Conservation (phyloP, 2,888 invertebrate species). For the Epinotia nisella region DNA sequence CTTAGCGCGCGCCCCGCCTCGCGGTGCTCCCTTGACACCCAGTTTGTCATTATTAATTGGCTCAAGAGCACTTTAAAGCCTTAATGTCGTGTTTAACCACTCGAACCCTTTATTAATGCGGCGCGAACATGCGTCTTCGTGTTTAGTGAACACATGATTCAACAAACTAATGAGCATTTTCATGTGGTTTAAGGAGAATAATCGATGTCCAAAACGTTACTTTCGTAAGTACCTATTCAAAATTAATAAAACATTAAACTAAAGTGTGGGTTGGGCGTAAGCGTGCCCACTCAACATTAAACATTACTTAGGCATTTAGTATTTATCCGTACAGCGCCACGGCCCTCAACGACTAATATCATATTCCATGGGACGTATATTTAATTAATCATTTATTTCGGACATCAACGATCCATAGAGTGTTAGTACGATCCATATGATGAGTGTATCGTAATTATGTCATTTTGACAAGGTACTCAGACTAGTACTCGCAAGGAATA, state of each 20-base stretch:
- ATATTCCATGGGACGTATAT: constrained; percentile 34
- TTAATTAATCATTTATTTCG: too few species aligned
- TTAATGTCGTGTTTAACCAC: constrained; percentile 31
- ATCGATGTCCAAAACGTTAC: not conserved
- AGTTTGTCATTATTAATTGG: constrained; percentile 34
- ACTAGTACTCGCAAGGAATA: not conserved
- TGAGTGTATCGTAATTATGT: not conserved
- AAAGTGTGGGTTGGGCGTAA: not conserved
- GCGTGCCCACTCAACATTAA: constrained; percentile 30
- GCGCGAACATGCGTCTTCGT: constrained; percentile 7
- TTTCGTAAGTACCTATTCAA: constrained; percentile 7
- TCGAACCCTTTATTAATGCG: constrained; percentile 26
- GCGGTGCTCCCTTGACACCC: constrained; percentile 39
- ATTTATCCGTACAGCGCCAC: constrained; percentile 17
- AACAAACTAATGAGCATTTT: not conserved
- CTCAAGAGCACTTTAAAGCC: constrained; percentile 29
- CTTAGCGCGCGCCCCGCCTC: constrained; percentile 52
- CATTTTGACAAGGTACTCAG: not conserved
- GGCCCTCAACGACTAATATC: constrained; percentile 35
- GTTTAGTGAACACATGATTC: constrained; percentile 10
- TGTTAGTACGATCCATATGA: too few species aligned
- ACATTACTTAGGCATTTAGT: constrained; percentile 19
- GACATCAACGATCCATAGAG: too few species aligned
- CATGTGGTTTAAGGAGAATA: not conserved
- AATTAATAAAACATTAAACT: not conserved